Base-by-base conservation (phyloP, 2,113 vertebrate species). In the Oryctolagus cuniculus region DNA sequence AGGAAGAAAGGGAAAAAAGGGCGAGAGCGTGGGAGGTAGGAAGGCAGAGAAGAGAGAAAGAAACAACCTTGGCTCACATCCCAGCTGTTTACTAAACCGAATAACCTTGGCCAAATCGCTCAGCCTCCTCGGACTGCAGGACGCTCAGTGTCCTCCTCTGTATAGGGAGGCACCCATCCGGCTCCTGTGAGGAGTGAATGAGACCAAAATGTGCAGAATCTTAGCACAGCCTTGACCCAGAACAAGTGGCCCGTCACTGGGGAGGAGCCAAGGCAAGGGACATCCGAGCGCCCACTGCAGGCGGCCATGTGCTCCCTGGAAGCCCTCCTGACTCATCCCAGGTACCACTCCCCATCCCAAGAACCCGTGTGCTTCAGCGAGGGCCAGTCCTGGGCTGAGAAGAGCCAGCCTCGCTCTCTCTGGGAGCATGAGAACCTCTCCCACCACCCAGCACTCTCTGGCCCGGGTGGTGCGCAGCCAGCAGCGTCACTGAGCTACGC, bases 161-260 rank as follows among this genome's bases (percentile, higher is more conserved):
- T 63, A 72, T 61, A 58, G 22, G 7, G 5, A 69, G 58, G 29
- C 9, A 9, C 34, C 12, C 19, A 24, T 21, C 53, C 25, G 1
- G 53, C 19, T n/a, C 6, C 2, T 44, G 3, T 49, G 69, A 44
- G 61, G 44, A 44, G 1, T 29, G 12, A 80, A 27, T 25, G 16
- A 66, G 34, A n/a, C 36, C 55, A 16, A n/a, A 17, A 49, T 5
- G 13, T 17, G 77, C 15, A 49, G 66, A 63, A n/a, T 34, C n/a
- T 84, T 58, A 61, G n/a, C 66, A 5, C 2, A 55, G 17, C 61
- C 87, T 21, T 38, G 49, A 34, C 6, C 67, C 6, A 0, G 9
- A 38, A 11, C 0, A 3, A 63, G 24, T 1, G 21, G 10, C 13
- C 49, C 2, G 3, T 1, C 53, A n/a, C 78, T 31, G 10, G 11